Base-by-base conservation (phyloP, 1,140 invertebrate species). In the Paraescarpia echinospica region DNA sequence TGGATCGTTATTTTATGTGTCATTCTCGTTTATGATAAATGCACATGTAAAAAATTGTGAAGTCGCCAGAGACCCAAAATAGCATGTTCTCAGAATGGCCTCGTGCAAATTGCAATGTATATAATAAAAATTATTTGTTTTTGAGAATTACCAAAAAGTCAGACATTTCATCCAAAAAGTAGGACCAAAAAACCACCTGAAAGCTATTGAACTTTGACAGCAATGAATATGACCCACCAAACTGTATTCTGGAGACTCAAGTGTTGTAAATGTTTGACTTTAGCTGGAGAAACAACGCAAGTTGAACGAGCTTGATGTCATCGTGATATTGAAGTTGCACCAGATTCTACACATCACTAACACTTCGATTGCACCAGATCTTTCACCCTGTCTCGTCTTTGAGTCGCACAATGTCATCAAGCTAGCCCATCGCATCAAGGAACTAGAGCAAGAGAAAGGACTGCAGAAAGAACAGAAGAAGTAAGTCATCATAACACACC, bases 251-350 rank as follows among this genome's bases (percentile, higher is more conserved):
- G 8, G 48, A 51, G 8, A 9, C 48, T 51, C 8, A 77, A 77
- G 22, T 77, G 59, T 77, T 91, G 48, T 27, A 33, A 33, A 91
- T 27, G 35, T 34, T 91, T 91, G 33, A 18, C 94, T 93, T 94
- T 93, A 98, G 97, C 95, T 97, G 89, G 97, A 97, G 93, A 97
- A 98, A 93, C 97, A 98, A 94, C 94, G 96, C 41, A 97, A 97
- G 94, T 95, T 98, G 91, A 98, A 98, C 94, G 96, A 97, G 92
- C 96, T 98, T 0, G 96, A 97, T 92, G 96, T 97, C 5, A 97
- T 97, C 27, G 96, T 97, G 0, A 95, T 97, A 18, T 93, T 98
- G 89, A 97, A 97, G 92, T 95, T 98, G 92, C 96, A 97, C 95
- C 97, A 98, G 94, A 95, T 98, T 41, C 97, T 97, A 94, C 96